Evolutionary conservation across 2,113 vertebrate species (phyloP), one percentile per base, ranked within the genome.

Genomic region (Sorex fumeus): DNA sequence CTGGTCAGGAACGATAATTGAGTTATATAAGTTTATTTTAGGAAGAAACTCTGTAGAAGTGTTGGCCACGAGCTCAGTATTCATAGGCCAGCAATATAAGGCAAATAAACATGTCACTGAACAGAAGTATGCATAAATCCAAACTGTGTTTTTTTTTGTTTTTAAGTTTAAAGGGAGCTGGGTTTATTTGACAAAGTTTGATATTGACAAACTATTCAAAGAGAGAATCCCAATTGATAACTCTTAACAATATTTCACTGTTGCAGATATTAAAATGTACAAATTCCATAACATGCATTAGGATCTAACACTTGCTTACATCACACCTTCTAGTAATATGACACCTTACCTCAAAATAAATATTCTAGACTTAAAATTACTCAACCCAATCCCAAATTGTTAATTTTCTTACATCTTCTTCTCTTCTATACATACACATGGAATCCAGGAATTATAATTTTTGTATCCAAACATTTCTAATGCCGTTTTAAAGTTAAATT

Each of bases 331-430:
- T 23, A 60, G 6, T 60, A 60, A 2, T 13, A 50, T 32, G 45
- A 3, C 4, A 78, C 4, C 50, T 84, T 28, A 67, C 19, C 77
- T 90, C 19, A 69, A 69, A 88, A 75, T 82, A 91, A 83, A 60
- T 71, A 74, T 57, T n/a, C 74, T 76, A 1, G 15, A 13, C 15
- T 83, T 11, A 70, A 69, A 91, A 69, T 27, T 40, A 53, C 43
- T 28, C 21, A 71, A 32, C 7, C 1, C 12, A 45, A 28, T 50
- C 19, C 13, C 13, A 2, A 94, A 25, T 6, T 62, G 1, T 1
- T 21, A 8, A 80, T 75, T 57, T 87, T 40, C 7, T 64, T 36
- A 60, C 1, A 53, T 74, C 27, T 28, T 79, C 5, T 40, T 16
- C 3, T 28, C 1, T 5, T 79, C 3, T 30, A 23, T 32, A 25